phyloP scores from a whole-genome alignment of 2,113 vertebrate genomes.

The Argyrosomus japonicus region DNA sequence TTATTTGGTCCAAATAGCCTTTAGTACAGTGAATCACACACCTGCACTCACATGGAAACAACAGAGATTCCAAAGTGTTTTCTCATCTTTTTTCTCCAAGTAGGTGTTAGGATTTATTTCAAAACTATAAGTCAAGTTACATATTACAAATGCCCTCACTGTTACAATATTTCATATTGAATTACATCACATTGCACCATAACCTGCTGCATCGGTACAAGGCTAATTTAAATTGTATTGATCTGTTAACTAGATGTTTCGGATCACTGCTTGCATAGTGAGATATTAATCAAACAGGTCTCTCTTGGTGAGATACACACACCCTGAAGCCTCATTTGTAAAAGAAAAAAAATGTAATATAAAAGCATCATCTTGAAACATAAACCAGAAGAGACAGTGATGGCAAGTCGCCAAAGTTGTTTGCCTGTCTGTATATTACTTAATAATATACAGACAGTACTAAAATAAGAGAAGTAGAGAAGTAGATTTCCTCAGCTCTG shows the following conservation, averaged over 20 bases:
- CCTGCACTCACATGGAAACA: neutral
- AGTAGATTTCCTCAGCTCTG: too few species aligned
- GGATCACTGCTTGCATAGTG: conserved; percentile 25
- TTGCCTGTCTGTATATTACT: neutral
- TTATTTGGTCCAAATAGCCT: neutral
- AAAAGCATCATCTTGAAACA: neutral
- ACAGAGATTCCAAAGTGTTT: neutral
- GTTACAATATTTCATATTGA: conserved; percentile 2
- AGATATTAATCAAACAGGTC: conserved; percentile 5
- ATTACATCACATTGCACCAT: conserved; percentile 7
- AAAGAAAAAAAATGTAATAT: neutral
- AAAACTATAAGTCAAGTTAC: neutral
- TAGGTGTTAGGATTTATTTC: neutral
- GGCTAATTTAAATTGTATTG: conserved; percentile 14
- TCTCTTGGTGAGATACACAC: neutral
- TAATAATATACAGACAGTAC: too few species aligned
- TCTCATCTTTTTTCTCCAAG: neutral
- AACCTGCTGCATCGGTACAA: neutral
- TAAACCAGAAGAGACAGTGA: neutral
- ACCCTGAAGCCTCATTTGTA: neutral
- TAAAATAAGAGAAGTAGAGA: too few species aligned
- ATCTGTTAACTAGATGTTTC: conserved; percentile 15
- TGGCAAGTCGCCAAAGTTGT: neutral
- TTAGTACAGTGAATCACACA: neutral
- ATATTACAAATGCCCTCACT: neutral